phyloP scores from a whole-genome alignment of 2,888 invertebrate genomes.

The Trichogramma evanescens region DNA sequence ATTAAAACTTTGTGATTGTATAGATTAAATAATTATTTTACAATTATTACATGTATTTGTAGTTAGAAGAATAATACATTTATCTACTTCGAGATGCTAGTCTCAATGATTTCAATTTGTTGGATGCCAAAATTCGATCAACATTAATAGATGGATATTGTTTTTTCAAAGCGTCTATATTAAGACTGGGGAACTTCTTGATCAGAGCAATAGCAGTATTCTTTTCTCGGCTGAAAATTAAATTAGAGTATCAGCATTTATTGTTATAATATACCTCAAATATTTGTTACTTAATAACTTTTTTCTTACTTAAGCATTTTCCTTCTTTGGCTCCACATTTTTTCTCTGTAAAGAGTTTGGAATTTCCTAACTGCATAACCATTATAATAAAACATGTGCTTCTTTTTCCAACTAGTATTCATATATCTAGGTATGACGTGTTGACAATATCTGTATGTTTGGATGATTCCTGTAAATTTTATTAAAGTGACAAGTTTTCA shows the following conservation, averaged over 20 bases:
- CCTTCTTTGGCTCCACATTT: conserved; percentile 54
- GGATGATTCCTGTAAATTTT: conserved; percentile 35
- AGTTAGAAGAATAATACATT: neutral
- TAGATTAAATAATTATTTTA: neutral
- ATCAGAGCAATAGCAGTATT: conserved; percentile 44
- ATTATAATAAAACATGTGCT: conserved; percentile 53
- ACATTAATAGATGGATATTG: conserved; percentile 73
- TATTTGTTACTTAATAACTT: neutral
- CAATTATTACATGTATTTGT: conserved; percentile 1
- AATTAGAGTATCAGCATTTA: neutral
- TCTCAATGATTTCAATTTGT: conserved; percentile 26
- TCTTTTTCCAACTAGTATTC: conserved; percentile 60
- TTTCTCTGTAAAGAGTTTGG: conserved; percentile 59
- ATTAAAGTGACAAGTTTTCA: neutral
- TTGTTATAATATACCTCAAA: neutral
- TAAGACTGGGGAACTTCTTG: conserved; percentile 70
- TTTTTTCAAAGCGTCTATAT: conserved; percentile 61
- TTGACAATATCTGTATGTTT: conserved; percentile 51
- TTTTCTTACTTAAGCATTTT: conserved; percentile 52
- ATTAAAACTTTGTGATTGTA: neutral
- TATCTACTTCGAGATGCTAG: conserved; percentile 10
- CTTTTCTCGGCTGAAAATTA: conserved; percentile 36
- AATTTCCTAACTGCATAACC: conserved; percentile 61
- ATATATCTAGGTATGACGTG: conserved; percentile 60
- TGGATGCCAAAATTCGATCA: conserved; percentile 55